phyloP scores from a whole-genome alignment of 2,888 invertebrate species.

The Hirtodrosophila trivittata region DNA sequence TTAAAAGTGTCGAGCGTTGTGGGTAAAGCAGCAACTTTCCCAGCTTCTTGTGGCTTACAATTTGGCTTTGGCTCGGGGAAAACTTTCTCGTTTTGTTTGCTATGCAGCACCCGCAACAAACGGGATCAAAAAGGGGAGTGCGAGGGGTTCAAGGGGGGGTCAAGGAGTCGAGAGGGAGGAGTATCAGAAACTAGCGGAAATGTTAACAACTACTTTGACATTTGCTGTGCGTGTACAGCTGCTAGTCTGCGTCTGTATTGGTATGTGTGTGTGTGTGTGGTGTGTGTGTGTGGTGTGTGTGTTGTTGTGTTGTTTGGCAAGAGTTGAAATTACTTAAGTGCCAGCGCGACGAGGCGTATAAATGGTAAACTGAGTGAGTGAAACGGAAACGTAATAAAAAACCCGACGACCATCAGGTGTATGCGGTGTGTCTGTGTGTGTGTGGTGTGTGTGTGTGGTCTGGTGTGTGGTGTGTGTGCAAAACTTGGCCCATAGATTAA shows the following conservation, averaged over 20 bases:
- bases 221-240: constrained; percentile 46
- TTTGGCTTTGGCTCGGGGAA: constrained; percentile 47
- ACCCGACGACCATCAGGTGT: constrained; percentile 26
- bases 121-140: constrained; percentile 9
- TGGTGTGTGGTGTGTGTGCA: constrained; percentile 13
- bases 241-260: constrained; percentile 14
- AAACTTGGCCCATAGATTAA: constrained; percentile 63
- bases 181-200: constrained; percentile 44
- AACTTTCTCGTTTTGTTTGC: constrained; percentile 55
- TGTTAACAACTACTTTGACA: constrained; percentile 80
- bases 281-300: constrained; percentile 10
- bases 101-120: constrained; percentile 25
- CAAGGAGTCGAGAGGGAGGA: too few relatives aligned
- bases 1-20: constrained; percentile 70
- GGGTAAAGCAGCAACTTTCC: constrained; percentile 52
- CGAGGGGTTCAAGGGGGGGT: too few relatives aligned
- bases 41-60: constrained; percentile 68
- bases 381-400: constrained; percentile 42
- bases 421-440: background rate
- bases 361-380: constrained; percentile 45
- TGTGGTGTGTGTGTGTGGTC: constrained; percentile 10
- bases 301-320: constrained; percentile 52
- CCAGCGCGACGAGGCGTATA: constrained; percentile 63
- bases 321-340: constrained; percentile 70
- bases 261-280: constrained; percentile 5